Percentiles rank a stretch among this genome's conserved stretches.
Evolutionary conservation across 2,888 invertebrate genomes (phyloP).

Genomic region (Frankliniella intonsa): DNA sequence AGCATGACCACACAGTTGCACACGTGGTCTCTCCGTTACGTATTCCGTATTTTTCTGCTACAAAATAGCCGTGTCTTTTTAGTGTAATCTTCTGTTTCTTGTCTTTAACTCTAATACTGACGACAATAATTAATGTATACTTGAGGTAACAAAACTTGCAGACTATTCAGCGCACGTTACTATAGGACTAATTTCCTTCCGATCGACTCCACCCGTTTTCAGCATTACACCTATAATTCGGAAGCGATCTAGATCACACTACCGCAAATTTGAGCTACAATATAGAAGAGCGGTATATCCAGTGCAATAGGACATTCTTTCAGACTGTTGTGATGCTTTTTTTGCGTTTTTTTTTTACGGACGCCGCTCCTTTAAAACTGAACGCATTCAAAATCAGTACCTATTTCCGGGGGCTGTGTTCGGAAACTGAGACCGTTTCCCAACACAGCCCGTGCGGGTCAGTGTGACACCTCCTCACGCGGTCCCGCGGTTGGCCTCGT

Average conservation of each 20-base stretch:
- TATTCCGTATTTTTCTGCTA: background rate
- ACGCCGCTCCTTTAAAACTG: too few relatives aligned
- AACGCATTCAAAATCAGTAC: too few relatives aligned
- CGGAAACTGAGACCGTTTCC: too few relatives aligned
- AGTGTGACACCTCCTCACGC: background rate
- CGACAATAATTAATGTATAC: background rate
- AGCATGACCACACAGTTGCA: background rate
- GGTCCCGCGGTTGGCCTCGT: background rate
- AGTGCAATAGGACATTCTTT: too few relatives aligned
- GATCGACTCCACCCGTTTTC: background rate
- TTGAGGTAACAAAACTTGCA: constrained; percentile 8
- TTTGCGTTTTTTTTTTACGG: too few relatives aligned
- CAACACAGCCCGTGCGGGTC: too few relatives aligned
- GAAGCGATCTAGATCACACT: too few relatives aligned
- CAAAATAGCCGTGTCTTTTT: background rate
- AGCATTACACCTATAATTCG: too few relatives aligned
- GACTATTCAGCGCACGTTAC: background rate
- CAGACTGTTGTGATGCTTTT: too few relatives aligned
- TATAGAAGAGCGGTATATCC: too few relatives aligned
- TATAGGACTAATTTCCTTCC: background rate
- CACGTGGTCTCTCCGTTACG: background rate
- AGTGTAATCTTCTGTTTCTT: background rate
- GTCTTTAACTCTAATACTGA: constrained; percentile 14
- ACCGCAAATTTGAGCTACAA: too few relatives aligned
- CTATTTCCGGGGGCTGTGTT: too few relatives aligned